Evolutionary conservation across 2,113 vertebrate genomes (phyloP).

Genomic region (Sialia sialis): DNA sequence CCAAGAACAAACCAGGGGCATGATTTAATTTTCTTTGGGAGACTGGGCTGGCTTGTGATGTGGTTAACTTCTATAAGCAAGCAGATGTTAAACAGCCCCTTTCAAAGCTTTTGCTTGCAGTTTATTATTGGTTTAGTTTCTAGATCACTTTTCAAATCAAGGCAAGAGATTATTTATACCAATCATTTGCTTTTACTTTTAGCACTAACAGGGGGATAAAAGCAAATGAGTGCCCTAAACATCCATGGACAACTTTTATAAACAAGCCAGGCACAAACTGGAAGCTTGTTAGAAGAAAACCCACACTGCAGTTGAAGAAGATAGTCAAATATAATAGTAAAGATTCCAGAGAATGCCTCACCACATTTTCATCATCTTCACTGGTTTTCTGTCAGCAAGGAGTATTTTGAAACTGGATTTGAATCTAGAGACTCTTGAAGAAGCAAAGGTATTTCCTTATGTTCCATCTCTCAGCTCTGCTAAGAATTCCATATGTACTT

Average conservation of each 20-base stretch:
- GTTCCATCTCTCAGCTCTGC: background rate
- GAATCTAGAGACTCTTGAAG: background rate
- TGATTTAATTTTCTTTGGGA: background rate
- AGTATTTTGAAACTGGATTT: background rate
- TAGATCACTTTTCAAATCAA: constrained; percentile 10
- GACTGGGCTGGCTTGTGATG: background rate
- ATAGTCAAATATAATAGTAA: background rate
- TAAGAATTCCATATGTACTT: background rate
- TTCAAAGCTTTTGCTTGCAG: background rate
- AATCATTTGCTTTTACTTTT: background rate
- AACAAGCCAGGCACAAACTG: background rate
- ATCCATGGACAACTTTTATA: background rate
- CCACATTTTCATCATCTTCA: background rate
- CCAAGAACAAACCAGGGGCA: background rate
- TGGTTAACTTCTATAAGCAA: background rate
- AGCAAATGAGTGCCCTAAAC: background rate
- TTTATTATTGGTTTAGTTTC: background rate
- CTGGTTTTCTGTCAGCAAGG: background rate
- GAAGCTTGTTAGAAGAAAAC: background rate
- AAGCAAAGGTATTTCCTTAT: background rate
- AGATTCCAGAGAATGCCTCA: background rate
- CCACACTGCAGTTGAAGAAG: background rate
- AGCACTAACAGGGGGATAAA: background rate
- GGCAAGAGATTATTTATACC: background rate
- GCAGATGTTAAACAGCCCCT: background rate